Percentiles rank a stretch among this genome's conserved stretches.
phyloP scores from a whole-genome alignment of 92 coral and sea anemone genomes.

The Palythoa grandis region DNA sequence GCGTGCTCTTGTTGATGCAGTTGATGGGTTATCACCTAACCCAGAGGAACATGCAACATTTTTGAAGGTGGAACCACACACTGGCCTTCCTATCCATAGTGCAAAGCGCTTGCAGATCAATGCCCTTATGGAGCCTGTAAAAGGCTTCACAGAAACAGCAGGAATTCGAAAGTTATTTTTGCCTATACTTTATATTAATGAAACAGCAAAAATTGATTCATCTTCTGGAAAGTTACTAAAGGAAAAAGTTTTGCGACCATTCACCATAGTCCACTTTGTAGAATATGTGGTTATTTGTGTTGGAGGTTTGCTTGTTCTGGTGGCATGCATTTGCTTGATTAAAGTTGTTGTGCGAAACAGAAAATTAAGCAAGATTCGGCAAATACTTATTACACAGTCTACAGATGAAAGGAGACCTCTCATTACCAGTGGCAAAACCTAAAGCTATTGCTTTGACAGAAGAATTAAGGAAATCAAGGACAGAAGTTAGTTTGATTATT shows the following conservation, averaged over 20 bases:
- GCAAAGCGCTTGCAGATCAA: conserved; percentile 86
- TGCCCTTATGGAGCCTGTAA: conserved; percentile 69
- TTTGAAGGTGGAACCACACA: conserved; percentile 78
- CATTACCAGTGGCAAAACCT: not conserved
- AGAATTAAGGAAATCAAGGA: not conserved
- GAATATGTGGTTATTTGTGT: conserved; percentile 68
- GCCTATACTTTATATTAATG: conserved; percentile 83
- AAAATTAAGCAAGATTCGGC: conserved; percentile 51
- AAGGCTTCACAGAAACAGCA: conserved; percentile 53
- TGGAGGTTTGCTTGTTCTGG: conserved; percentile 75
- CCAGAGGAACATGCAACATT: conserved; percentile 85
- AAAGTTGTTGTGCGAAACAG: conserved; percentile 50
- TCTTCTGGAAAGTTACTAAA: conserved; percentile 68
- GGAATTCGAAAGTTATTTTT: conserved; percentile 64
- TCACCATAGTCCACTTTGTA: conserved; percentile 71
- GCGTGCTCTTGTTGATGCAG: conserved; percentile 56
- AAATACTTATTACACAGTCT: conserved; percentile 32
- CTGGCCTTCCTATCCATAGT: conserved; percentile 80
- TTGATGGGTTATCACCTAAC: conserved; percentile 79
- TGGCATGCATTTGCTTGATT: conserved; percentile 58
- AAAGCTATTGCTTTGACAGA: not conserved
- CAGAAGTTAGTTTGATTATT: not conserved
- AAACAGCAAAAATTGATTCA: conserved; percentile 69
- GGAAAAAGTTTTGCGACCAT: conserved; percentile 65
- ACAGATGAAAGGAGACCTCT: conserved; percentile 56